phyloP scores from a whole-genome alignment of 2,888 invertebrate genomes.

The Steinernema scapterisci region DNA sequence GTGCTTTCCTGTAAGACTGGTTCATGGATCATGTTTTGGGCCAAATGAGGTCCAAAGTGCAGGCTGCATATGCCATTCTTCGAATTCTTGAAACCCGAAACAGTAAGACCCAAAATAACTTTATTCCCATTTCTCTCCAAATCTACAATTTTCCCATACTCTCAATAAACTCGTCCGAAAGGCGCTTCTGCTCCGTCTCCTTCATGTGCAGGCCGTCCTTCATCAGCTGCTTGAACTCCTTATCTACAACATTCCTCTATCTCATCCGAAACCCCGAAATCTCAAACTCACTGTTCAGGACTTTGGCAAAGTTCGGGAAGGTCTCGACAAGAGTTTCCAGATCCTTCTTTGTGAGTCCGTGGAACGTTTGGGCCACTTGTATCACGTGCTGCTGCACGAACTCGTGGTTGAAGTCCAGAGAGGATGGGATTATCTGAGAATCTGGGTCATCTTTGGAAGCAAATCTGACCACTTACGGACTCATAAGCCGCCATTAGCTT shows the following conservation, averaged over 20 bases:
- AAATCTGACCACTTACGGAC: background rate
- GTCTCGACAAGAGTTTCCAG: slow-evolving; percentile 18
- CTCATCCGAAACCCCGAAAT: too few species aligned
- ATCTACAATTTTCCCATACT: background rate
- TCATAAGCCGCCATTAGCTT: background rate
- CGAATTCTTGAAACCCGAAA: too few species aligned
- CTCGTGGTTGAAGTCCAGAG: slow-evolving; percentile 12
- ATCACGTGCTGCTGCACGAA: slow-evolving; percentile 23
- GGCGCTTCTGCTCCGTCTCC: background rate
- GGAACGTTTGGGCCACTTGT: background rate
- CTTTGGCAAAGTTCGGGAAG: background rate
- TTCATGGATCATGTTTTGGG: too few species aligned
- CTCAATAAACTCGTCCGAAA: slow-evolving; percentile 1
- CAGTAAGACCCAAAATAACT: too few species aligned
- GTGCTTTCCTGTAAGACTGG: too few species aligned
- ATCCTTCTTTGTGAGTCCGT: background rate
- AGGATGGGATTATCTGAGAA: background rate
- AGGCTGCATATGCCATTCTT: too few species aligned
- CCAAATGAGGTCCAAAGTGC: too few species aligned
- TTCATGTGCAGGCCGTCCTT: slow-evolving; percentile 12
- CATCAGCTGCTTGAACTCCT: background rate
- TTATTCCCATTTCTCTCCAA: background rate
- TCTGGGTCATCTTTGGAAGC: background rate
- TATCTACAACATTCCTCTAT: background rate
- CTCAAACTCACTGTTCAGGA: background rate